phyloP scores from a whole-genome alignment of 53 echinoderm and acorn worm species.

The Temnopleurus reevesii region DNA sequence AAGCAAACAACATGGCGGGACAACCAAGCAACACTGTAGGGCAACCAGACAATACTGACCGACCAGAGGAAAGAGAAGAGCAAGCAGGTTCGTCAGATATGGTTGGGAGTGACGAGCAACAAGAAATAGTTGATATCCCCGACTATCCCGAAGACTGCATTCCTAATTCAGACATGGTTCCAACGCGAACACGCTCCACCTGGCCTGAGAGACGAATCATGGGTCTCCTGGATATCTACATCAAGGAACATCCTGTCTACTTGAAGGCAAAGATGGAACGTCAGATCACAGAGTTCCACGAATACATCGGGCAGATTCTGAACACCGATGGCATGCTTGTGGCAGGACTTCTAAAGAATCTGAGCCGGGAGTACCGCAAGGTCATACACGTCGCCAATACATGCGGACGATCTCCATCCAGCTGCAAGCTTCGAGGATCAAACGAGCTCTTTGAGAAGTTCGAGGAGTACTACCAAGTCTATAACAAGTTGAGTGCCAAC shows the following conservation, averaged over 20 bases:
- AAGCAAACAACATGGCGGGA: background rate
- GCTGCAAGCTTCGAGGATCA: background rate
- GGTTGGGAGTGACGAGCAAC: background rate
- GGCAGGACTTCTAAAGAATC: constrained; percentile 42
- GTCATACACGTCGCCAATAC: background rate
- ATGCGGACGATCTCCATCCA: background rate
- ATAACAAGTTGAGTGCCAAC: background rate
- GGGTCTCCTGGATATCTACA: constrained; percentile 38
- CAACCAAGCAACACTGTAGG: too few relatives aligned
- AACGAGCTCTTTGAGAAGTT: constrained; percentile 7
- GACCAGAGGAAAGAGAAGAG: background rate
- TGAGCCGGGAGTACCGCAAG: constrained; percentile 52
- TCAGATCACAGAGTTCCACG: constrained; percentile 45
- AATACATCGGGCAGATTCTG: constrained; percentile 28
- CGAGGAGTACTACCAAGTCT: constrained; percentile 32
- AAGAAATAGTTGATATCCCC: background rate
- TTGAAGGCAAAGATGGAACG: constrained; percentile 35
- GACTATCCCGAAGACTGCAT: background rate
- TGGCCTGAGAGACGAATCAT: constrained; percentile 24
- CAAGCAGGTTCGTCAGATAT: background rate
- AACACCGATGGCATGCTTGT: constrained; percentile 21
- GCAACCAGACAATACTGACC: too few relatives aligned
- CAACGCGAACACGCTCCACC: background rate
- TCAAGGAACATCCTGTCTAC: constrained; percentile 45
- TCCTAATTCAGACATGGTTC: background rate